A percentile compares a stretch with the other conserved stretches of the same genome.
phyloP scores from a whole-genome alignment of 2,888 invertebrate genomes.

The Drosophila leonis region DNA sequence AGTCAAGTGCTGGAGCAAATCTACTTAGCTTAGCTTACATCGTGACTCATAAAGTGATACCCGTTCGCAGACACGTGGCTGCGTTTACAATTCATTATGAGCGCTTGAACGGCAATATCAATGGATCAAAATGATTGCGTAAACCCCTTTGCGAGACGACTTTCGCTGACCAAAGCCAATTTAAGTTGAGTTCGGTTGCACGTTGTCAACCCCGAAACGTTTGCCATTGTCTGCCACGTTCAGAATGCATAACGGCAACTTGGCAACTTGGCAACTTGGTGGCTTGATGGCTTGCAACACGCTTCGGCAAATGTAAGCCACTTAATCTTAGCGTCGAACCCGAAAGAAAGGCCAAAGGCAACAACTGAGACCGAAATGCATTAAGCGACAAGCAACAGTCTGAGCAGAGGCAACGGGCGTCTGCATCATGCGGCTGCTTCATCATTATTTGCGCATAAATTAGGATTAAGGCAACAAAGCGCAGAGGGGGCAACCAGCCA shows the following conservation, averaged over 20 bases:
- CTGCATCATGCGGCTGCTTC: slow-evolving; percentile 58
- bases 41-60: slow-evolving; percentile 25
- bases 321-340: slow-evolving; percentile 69
- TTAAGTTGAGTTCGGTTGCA: slow-evolving; percentile 36
- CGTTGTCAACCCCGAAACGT: slow-evolving; percentile 53
- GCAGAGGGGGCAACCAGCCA: neutral
- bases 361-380: slow-evolving; percentile 52
- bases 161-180: slow-evolving; percentile 68
- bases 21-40: slow-evolving; percentile 39
- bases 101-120: slow-evolving; percentile 53
- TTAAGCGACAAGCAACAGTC: slow-evolving; percentile 31
- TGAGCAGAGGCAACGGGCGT: neutral
- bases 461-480: slow-evolving; percentile 67
- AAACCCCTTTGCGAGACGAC: slow-evolving; percentile 28
- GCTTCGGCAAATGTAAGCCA: slow-evolving; percentile 74
- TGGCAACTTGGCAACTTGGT: slow-evolving; percentile 54
- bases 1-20: slow-evolving; percentile 31
- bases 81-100: slow-evolving; percentile 78
- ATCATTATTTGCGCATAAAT: slow-evolving; percentile 83
- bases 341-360: slow-evolving; percentile 42
- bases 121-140: slow-evolving; percentile 33
- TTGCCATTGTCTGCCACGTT: slow-evolving; percentile 41
- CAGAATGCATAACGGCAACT: slow-evolving; percentile 72
- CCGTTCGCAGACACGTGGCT: slow-evolving; percentile 62
- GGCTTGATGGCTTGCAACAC: slow-evolving; percentile 45